These are phyloP conservation scores for Coenonympha glycerion DNA, from an alignment of 2,888 invertebrate genomes.

Conservation along the genomic window DNA sequence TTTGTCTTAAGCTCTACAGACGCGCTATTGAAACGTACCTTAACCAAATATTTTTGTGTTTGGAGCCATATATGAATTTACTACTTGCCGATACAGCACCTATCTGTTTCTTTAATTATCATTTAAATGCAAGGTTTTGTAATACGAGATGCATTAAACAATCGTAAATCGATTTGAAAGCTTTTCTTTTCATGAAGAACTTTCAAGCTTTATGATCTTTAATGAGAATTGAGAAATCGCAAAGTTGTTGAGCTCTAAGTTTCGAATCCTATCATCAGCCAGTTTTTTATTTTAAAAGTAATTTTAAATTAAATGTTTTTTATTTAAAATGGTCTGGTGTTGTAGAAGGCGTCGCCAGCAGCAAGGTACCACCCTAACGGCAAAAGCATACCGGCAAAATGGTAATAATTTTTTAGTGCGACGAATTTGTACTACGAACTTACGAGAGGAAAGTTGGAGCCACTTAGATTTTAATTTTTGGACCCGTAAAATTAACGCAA, in stretches of 20 bases:
- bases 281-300: too few relatives aligned
- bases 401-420: too few relatives aligned
- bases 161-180: constrained; percentile 19
- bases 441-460: too few relatives aligned
- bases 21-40: not conserved
- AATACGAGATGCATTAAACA: constrained; percentile 22
- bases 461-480: too few relatives aligned
- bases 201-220: constrained; percentile 9
- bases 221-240: not conserved
- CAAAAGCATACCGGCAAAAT: too few relatives aligned
- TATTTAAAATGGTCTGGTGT: too few relatives aligned
- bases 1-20: not conserved
- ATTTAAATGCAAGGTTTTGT: constrained; percentile 22
- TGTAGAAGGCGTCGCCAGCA: too few relatives aligned
- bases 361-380: too few relatives aligned
- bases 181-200: constrained; percentile 12
- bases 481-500: too few relatives aligned
- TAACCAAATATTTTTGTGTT: constrained; percentile 17
- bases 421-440: too few relatives aligned
- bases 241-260: not conserved
- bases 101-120: constrained; percentile 25
- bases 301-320: too few relatives aligned
- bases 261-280: too few relatives aligned
- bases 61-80: constrained; percentile 21
- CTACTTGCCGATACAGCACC: constrained; percentile 16